Evolutionary conservation across 2,113 vertebrate genomes (phyloP).

Genomic region (Hemichromis elongatus): DNA sequence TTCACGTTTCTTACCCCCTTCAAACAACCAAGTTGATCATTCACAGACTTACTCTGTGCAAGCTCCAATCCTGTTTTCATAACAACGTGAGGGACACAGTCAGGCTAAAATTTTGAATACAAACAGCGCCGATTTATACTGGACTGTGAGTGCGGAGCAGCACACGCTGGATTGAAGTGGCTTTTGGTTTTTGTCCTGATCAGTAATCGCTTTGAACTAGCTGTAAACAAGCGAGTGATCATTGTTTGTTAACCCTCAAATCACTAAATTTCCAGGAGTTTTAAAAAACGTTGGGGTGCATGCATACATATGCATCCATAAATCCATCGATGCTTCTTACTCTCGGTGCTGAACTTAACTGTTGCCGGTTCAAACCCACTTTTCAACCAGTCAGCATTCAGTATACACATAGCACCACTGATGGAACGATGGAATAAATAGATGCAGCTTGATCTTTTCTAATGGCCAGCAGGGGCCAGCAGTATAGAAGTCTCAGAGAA

Average conservation of each 20-base stretch:
- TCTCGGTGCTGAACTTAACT: background rate
- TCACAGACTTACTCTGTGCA: background rate
- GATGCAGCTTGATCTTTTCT: background rate
- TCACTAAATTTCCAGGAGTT: background rate
- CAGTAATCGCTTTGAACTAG: background rate
- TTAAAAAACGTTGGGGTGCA: rapidly evolving
- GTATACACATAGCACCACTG: background rate
- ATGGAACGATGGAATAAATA: background rate
- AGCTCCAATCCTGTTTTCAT: background rate
- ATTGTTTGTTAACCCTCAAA: background rate
- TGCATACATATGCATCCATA: too few species aligned
- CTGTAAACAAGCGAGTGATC: background rate
- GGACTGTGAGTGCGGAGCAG: background rate
- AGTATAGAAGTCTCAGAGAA: background rate
- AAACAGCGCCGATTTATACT: background rate
- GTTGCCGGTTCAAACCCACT: background rate
- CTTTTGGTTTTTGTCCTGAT: background rate
- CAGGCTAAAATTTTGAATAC: background rate
- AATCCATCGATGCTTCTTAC: background rate
- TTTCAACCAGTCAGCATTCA: background rate
- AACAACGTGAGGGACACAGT: background rate
- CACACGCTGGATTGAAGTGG: background rate
- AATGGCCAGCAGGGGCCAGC: background rate
- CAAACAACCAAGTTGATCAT: rapidly evolving
- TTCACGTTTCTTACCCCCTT: background rate